Percentiles rank a stretch among this genome's conserved stretches.
Evolutionary conservation across 1,140 invertebrate species (phyloP).

Genomic region (Eubasilissa regina): DNA sequence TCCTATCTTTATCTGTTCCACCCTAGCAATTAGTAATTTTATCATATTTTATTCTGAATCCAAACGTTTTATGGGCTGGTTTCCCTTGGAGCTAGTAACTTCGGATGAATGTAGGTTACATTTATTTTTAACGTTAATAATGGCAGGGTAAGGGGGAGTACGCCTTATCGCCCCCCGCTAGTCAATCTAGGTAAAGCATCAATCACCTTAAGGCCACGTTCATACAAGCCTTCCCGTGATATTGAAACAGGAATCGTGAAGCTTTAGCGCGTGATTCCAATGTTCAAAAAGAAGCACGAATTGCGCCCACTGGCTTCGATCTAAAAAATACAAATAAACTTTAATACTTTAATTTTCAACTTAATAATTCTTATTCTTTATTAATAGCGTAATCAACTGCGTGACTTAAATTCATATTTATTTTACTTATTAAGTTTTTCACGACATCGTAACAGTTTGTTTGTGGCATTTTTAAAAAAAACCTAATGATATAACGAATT

Average conservation of each 20-base stretch:
- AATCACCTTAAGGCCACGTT: conserved; percentile 43
- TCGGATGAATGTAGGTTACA: conserved; percentile 9
- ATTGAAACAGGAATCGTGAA: conserved; percentile 3
- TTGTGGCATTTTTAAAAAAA: no score
- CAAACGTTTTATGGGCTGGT: conserved; percentile 8
- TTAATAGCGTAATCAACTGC: no score
- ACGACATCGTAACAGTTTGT: no score
- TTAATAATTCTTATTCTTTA: no score
- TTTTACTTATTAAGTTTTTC: no score
- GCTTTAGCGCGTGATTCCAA: conserved; percentile 1
- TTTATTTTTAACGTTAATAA: conserved; percentile 42
- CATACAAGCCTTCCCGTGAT: conserved; percentile 23
- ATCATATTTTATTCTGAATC: conserved; percentile 1
- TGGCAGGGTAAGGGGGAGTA: conserved; percentile 16
- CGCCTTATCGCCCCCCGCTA: conserved; percentile 36
- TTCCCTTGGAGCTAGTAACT: not conserved
- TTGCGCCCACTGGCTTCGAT: no score
- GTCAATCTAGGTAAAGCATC: conserved; percentile 49
- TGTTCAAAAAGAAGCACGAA: not conserved
- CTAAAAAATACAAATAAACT: no score
- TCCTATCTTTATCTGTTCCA: no score
- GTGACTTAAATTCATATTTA: no score
- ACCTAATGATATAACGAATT: no score
- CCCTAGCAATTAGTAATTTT: no score
- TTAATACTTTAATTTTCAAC: no score